A percentile compares a stretch with the other conserved stretches of the same genome.
phyloP scores from a whole-genome alignment of 1,140 invertebrate genomes.

The Drosophila takahashii region DNA sequence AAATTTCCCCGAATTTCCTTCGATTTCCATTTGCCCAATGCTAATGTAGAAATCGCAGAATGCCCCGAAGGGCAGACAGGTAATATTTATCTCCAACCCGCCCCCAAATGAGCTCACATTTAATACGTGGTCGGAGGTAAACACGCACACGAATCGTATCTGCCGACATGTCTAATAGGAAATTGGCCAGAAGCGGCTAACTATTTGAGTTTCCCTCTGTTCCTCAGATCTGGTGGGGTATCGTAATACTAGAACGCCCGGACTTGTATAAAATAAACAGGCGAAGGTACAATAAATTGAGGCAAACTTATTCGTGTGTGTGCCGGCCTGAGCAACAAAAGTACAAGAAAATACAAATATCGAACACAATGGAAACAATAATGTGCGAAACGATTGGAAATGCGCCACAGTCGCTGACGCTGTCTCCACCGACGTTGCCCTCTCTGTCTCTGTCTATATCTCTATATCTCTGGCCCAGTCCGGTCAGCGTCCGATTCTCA shows the following conservation, averaged over 20 bases:
- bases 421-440: conserved; percentile 42
- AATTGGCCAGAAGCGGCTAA: conserved; percentile 48
- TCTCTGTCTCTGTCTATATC: conserved; percentile 32
- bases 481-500: conserved; percentile 65
- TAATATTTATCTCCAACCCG: conserved; percentile 40
- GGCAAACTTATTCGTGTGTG: conserved; percentile 52
- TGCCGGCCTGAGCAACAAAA: conserved; percentile 54
- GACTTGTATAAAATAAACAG: conserved; percentile 76
- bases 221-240: conserved; percentile 27
- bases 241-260: conserved; percentile 43
- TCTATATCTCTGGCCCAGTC: conserved; percentile 53
- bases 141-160: conserved; percentile 49
- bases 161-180: conserved; percentile 60
- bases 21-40: conserved; percentile 30
- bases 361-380: conserved; percentile 83
- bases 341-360: conserved; percentile 81
- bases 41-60: conserved; percentile 44
- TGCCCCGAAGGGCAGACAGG: conserved; percentile 45
- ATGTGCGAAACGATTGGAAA: conserved; percentile 82
- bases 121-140: conserved; percentile 47
- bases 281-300: conserved; percentile 77
- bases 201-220: conserved; percentile 30
- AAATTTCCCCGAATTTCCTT: conserved; percentile 21
- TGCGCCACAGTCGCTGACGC: conserved; percentile 64
- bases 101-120: conserved; percentile 43